Conservation (phyloP, 2,797 vertebrate genomes). For the Sebastes iracundus region DNA sequence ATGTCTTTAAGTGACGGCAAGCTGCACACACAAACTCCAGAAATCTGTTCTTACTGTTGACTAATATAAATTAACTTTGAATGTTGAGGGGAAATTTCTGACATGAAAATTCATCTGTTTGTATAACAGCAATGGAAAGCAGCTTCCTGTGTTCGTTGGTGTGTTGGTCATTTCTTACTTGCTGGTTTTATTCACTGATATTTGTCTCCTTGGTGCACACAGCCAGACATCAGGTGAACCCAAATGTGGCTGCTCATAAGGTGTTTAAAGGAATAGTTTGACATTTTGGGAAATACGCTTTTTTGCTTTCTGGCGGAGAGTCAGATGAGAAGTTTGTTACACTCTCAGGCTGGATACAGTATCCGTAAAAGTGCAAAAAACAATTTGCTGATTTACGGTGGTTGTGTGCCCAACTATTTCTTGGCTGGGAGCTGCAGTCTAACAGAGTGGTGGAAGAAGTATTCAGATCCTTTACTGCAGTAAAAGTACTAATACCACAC, state of each 20-base stretch:
- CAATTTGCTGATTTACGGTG: neutral
- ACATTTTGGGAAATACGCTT: neutral
- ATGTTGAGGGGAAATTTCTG: neutral
- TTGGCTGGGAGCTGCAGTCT: neutral
- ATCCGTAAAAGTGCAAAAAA: too few species aligned
- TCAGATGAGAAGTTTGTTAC: neutral
- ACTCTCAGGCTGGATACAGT: too few species aligned
- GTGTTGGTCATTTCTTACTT: neutral
- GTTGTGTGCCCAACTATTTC: neutral
- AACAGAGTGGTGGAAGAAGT: too few species aligned
- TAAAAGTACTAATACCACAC: too few species aligned
- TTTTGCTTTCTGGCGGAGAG: neutral
- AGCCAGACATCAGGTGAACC: neutral
- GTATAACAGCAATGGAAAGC: neutral
- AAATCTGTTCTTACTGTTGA: neutral
- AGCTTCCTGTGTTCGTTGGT: neutral
- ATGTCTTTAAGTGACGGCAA: neutral
- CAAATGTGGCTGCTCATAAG: neutral
- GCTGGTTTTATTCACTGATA: neutral
- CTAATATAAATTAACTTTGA: neutral
- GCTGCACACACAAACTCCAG: neutral
- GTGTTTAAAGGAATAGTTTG: neutral
- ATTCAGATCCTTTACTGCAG: too few species aligned
- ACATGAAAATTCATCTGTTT: neutral
- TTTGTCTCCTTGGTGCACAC: neutral